phyloP scores from a whole-genome alignment of 2,797 vertebrate species.

The Bradypodion ventrale region DNA sequence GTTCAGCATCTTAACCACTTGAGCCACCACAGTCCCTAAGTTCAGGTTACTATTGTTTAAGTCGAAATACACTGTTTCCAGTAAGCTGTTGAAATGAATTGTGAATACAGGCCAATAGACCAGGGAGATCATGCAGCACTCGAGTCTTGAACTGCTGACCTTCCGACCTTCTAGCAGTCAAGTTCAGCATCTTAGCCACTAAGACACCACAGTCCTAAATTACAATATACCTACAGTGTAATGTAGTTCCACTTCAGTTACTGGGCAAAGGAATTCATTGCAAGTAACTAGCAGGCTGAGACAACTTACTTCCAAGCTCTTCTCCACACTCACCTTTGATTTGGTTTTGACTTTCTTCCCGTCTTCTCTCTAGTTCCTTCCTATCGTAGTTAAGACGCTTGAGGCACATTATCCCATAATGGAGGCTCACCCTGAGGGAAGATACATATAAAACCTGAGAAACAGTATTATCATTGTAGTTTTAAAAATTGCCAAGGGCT shows the following conservation, averaged over 20 bases:
- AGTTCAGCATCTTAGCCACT: too few species aligned
- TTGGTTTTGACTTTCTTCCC: slow-evolving; percentile 88
- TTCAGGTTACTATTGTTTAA: too few species aligned
- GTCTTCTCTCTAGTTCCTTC: slow-evolving; percentile 89
- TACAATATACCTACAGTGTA: background rate
- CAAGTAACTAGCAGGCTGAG: background rate
- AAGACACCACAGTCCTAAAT: background rate
- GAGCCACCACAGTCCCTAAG: too few species aligned
- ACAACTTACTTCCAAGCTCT: background rate
- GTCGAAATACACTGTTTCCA: too few species aligned
- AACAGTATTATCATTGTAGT: background rate
- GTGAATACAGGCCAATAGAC: too few species aligned
- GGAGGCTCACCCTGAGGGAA: slow-evolving; percentile 87
- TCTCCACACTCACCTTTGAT: slow-evolving; percentile 80
- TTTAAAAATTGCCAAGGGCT: background rate
- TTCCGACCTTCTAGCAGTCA: too few species aligned
- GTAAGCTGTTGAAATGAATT: too few species aligned
- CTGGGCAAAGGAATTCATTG: background rate
- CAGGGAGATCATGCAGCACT: too few species aligned
- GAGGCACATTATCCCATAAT: slow-evolving; percentile 95
- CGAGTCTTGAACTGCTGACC: too few species aligned
- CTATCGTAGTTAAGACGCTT: slow-evolving; percentile 93
- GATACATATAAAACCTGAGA: background rate
- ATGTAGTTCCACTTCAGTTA: background rate
- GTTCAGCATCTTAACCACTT: too few species aligned